These are phyloP conservation scores for Drepana falcataria DNA, from an alignment of 2,888 invertebrate species.

Conservation along the genomic window DNA sequence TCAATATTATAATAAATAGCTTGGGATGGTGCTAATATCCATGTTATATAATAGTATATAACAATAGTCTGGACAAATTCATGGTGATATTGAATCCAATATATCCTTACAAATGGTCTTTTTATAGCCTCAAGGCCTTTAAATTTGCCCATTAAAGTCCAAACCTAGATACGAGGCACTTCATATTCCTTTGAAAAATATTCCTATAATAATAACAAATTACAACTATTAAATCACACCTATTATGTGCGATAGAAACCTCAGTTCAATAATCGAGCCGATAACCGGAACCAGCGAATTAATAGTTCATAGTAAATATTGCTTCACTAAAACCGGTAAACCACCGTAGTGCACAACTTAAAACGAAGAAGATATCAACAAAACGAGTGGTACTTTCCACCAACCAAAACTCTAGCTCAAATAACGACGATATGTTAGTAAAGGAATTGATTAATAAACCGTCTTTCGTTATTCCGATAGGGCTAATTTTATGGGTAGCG, in stretches of 20 bases:
- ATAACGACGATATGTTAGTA: slow-evolving; percentile 61
- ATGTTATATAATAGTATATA: too few relatives aligned
- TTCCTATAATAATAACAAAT: not conserved
- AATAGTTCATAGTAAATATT: not conserved
- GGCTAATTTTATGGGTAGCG: slow-evolving; percentile 61
- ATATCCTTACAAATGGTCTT: too few relatives aligned
- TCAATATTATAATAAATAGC: too few relatives aligned
- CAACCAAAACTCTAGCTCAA: slow-evolving; percentile 40
- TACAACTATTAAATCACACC: too few relatives aligned
- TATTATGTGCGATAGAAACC: not conserved
- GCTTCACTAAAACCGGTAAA: not conserved
- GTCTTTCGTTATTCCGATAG: slow-evolving; percentile 61
- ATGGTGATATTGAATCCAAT: too few relatives aligned
- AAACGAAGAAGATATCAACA: slow-evolving; percentile 4
- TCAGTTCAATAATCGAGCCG: not conserved
- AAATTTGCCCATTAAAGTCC: too few relatives aligned
- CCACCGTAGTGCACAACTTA: not conserved
- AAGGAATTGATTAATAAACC: slow-evolving; percentile 60
- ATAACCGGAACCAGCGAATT: not conserved
- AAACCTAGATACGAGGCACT: too few relatives aligned
- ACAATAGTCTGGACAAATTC: too few relatives aligned
- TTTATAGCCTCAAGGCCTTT: too few relatives aligned
- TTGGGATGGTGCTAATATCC: too few relatives aligned
- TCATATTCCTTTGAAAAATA: not conserved
- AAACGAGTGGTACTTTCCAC: slow-evolving; percentile 8